phyloP scores from a whole-genome alignment of 2,888 invertebrate genomes.

The Diachrysia chrysitis region DNA sequence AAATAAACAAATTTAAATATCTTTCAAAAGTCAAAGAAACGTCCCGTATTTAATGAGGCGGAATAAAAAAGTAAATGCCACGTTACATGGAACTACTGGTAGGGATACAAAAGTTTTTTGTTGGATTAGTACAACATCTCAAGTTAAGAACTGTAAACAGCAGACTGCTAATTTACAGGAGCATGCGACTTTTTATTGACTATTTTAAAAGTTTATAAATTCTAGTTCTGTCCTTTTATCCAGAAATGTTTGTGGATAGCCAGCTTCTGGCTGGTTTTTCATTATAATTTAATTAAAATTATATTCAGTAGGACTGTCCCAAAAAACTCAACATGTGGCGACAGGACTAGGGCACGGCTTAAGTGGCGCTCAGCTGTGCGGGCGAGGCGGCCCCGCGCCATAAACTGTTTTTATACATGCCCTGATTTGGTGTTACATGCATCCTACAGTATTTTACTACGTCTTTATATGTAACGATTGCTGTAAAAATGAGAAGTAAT shows the following conservation, averaged over 20 bases:
- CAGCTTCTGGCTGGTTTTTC: no score
- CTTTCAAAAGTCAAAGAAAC: not conserved
- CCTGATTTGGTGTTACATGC: constrained; percentile 35
- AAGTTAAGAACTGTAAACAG: no score
- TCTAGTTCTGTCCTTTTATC: no score
- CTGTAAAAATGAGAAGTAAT: not conserved
- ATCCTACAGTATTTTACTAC: not conserved
- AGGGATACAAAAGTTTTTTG: no score
- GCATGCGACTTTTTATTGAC: no score
- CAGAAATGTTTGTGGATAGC: no score
- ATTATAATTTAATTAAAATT: constrained; percentile 12
- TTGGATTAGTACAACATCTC: no score
- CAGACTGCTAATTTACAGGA: no score
- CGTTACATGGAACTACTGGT: no score
- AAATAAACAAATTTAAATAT: constrained; percentile 4
- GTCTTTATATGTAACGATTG: not conserved
- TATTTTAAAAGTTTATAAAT: no score
- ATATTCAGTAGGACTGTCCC: constrained; percentile 20
- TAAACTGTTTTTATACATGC: constrained; percentile 42
- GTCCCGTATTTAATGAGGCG: not conserved
- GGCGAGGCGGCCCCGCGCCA: constrained; percentile 45
- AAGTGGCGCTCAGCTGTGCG: constrained; percentile 61
- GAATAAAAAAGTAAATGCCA: not conserved
- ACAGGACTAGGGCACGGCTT: constrained; percentile 29
- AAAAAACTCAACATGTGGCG: constrained; percentile 29